A percentile compares a stretch with the other conserved stretches of the same genome.
Conservation (phyloP, 2,888 invertebrate species). For the Orthosia gracilis region DNA sequence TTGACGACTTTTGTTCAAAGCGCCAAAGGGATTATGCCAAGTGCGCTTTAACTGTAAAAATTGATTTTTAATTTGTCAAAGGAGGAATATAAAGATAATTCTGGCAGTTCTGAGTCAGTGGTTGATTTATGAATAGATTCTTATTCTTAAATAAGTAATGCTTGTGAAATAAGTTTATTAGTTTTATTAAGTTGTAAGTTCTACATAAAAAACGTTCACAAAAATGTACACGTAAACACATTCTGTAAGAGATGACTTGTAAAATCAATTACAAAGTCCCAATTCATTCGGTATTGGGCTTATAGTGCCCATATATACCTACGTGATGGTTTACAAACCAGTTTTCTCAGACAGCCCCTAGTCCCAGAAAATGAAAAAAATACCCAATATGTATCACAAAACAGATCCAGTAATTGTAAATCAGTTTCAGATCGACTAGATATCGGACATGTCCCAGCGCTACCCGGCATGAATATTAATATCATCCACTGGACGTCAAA, state of each 20-base stretch:
- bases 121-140: background rate
- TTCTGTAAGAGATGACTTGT: too few relatives aligned
- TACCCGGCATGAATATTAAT: constrained; percentile 53
- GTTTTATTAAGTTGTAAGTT: too few relatives aligned
- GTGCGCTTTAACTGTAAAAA: constrained; percentile 11
- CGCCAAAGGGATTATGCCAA: constrained; percentile 20
- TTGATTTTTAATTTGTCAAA: constrained; percentile 27
- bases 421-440: constrained; percentile 31
- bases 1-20: constrained; percentile 13
- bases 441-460: constrained; percentile 34
- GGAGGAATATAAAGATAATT: background rate
- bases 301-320: background rate
- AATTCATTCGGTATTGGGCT: background rate
- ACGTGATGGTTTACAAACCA: background rate
- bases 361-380: constrained; percentile 13
- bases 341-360: background rate
- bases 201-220: too few relatives aligned
- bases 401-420: constrained; percentile 31
- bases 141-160: too few relatives aligned
- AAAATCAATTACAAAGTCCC: background rate
- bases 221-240: too few relatives aligned
- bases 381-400: constrained; percentile 8
- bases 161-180: too few relatives aligned
- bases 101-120: background rate
- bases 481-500: constrained; percentile 10